phyloP scores from a whole-genome alignment of 2,797 vertebrate species.

The Alauda arvensis region DNA sequence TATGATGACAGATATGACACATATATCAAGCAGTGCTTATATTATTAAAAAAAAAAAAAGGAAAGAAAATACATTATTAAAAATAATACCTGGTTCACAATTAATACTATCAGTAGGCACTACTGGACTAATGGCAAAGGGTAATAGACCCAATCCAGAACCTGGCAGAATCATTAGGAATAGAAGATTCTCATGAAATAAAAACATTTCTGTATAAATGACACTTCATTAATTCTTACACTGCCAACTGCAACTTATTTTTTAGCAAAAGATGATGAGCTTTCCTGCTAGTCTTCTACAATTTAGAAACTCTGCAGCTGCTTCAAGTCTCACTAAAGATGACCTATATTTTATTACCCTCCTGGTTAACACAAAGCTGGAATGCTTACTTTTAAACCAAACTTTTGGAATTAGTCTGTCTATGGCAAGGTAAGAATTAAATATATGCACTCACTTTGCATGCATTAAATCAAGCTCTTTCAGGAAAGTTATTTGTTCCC shows the following conservation, averaged over 20 bases:
- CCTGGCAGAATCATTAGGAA: conserved; percentile 83
- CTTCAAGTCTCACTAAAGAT: conserved; percentile 16
- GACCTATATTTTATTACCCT: conserved; percentile 11
- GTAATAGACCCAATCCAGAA: conserved; percentile 94
- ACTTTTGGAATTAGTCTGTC: conserved; percentile 24
- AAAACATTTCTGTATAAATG: conserved; percentile 65
- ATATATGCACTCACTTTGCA: conserved; percentile 60
- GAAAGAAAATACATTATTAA: conserved; percentile 68
- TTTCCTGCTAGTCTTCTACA: conserved; percentile 23
- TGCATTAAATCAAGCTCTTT: conserved; percentile 69
- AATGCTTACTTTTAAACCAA: conserved; percentile 22
- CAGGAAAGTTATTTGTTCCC: conserved; percentile 46
- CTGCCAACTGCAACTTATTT: conserved; percentile 59
- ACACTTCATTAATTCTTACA: conserved; percentile 75
- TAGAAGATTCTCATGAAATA: conserved; percentile 73
- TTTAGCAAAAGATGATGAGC: neutral
- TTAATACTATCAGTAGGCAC: conserved; percentile 95
- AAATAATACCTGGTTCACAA: conserved; percentile 94
- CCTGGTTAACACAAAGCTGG: conserved; percentile 3
- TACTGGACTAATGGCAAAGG: conserved; percentile 93
- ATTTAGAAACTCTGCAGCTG: conserved; percentile 36
- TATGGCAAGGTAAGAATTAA: conserved; percentile 78
- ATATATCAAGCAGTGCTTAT: neutral
- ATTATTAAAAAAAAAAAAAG: conserved; percentile 26
- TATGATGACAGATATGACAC: neutral